These are phyloP conservation scores for Epinephelus coioides DNA, from an alignment of 2,797 vertebrate genomes.

Conservation along the genomic window DNA sequence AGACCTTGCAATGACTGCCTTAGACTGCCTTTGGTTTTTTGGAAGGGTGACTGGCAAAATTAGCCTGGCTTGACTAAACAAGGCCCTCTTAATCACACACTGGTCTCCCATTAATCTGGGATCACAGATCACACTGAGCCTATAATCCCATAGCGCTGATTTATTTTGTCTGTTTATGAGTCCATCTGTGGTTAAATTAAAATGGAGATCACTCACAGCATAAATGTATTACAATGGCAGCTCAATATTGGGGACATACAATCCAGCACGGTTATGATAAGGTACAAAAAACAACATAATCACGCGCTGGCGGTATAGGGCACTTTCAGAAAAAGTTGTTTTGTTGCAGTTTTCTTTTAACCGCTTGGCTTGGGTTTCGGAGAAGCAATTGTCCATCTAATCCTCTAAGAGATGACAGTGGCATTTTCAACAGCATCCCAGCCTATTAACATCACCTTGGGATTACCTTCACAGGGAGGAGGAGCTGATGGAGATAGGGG, in stretches of 20 bases:
- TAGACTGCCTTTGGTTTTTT: conserved; percentile 48
- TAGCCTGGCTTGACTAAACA: conserved; percentile 55
- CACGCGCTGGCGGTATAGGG: neutral
- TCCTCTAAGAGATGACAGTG: conserved; percentile 66
- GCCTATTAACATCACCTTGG: conserved; percentile 78
- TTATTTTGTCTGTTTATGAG: conserved; percentile 49
- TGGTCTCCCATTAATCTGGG: conserved; percentile 57
- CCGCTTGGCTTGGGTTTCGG: conserved; percentile 49
- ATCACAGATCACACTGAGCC: conserved; percentile 57
- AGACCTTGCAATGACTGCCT: conserved; percentile 36
- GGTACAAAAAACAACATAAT: neutral
- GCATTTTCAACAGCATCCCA: conserved; percentile 67
- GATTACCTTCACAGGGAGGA: conserved; percentile 74
- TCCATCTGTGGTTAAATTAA: conserved; percentile 44
- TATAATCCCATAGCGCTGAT: conserved; percentile 42
- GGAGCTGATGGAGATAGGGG: conserved; percentile 40
- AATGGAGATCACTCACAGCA: conserved; percentile 41
- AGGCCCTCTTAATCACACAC: conserved; percentile 63
- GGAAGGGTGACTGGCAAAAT: conserved; percentile 60
- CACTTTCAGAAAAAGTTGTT: conserved; percentile 52
- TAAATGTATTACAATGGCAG: conserved; percentile 27
- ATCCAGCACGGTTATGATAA: neutral
- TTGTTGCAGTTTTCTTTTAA: conserved; percentile 60
- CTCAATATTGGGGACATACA: conserved; percentile 4
- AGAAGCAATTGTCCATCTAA: conserved; percentile 69